A percentile compares a stretch with the other conserved stretches of the same genome.
Evolutionary conservation across 35 echinoderm and acorn worm genomes (phyloP).

Genomic region (Chiridota heheva): DNA sequence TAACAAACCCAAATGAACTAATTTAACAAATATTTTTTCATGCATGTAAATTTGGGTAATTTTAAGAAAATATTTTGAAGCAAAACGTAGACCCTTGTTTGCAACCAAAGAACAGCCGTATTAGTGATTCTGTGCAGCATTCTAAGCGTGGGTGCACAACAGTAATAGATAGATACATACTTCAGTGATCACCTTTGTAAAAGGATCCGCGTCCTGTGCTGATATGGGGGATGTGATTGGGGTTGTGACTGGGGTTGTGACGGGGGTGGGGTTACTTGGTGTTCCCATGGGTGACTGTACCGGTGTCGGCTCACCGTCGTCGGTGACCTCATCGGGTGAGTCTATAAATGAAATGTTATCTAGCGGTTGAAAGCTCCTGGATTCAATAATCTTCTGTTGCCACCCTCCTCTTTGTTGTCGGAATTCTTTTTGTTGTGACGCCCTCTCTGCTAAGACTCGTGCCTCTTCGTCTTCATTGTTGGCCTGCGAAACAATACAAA

Average conservation of each 20-base stretch:
- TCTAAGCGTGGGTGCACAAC: constrained; percentile 41
- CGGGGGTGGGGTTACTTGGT: constrained; percentile 18
- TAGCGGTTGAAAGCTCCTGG: constrained; percentile 27
- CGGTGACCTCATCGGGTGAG: constrained; percentile 41
- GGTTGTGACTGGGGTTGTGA: constrained; percentile 1
- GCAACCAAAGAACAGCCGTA: too few relatives aligned
- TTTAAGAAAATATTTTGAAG: too few relatives aligned
- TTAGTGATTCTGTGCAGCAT: constrained; percentile 59
- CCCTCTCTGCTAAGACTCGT: constrained; percentile 71
- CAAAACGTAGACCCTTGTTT: too few relatives aligned
- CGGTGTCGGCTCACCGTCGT: constrained; percentile 43
- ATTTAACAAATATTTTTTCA: too few relatives aligned
- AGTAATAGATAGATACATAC: constrained; percentile 74
- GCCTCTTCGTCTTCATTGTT: constrained; percentile 87
- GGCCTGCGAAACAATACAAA: constrained; percentile 32
- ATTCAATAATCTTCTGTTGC: constrained; percentile 48
- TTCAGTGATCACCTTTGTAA: constrained; percentile 86
- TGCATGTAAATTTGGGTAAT: too few relatives aligned
- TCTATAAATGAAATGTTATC: constrained; percentile 72
- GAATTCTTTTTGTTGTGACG: constrained; percentile 83
- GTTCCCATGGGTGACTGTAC: constrained; percentile 63
- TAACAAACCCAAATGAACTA: too few relatives aligned
- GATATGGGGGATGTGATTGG: too few relatives aligned
- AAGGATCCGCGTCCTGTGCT: constrained; percentile 72
- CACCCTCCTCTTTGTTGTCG: constrained; percentile 52